Evolutionary conservation across 2,888 invertebrate genomes (phyloP), one percentile per base, ranked within the genome.

Genomic region (Listrodromus nycthemerus): DNA sequence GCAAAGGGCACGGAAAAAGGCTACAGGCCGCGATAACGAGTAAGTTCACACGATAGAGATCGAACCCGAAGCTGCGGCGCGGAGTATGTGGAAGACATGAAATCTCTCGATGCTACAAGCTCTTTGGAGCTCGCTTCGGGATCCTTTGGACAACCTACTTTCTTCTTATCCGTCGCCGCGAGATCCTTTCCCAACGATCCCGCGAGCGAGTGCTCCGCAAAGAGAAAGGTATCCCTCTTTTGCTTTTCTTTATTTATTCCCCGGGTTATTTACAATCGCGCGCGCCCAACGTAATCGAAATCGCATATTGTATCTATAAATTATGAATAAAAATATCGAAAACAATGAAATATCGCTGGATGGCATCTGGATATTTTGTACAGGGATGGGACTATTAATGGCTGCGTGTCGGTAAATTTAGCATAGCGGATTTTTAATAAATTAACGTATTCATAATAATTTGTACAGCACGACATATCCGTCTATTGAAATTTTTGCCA

Each of bases 81-180:
- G 7, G 27, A 61, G 27, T 61, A 21, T 61, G 30, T 16, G n/a
- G 41, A 10, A 74, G 45, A 48, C 45, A 45, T 45, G 30, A 48
- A 74, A 63, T 74, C 37, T 74, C 48, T n/a, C 41, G 37, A 7
- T 24, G 45, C 16, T 74, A 50, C 63, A 63, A 48, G 10, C 21
- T 61, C 61, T 41, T 41, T 33, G 21, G 24, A 45, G 65, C 78
- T 84, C 61, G 61, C 84, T 66, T 65, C 63, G 73, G 55, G 75
- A 81, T 84, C 78, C 84, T 78, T 81, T 70, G 65, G 65, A 55
- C 81, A 84, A 84, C 84, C 84, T 84, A 84, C 84, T 84, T 84
- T 84, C 84, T 81, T 84, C 81, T 75, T 81, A 65, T 70, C 71
- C 80, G 71, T 73, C 70, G 70, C 52, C 45, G 33, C 27, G 78